These are phyloP conservation scores for Lochmaea crataegi DNA, from an alignment of 2,888 invertebrate species.

Conservation along the genomic window DNA sequence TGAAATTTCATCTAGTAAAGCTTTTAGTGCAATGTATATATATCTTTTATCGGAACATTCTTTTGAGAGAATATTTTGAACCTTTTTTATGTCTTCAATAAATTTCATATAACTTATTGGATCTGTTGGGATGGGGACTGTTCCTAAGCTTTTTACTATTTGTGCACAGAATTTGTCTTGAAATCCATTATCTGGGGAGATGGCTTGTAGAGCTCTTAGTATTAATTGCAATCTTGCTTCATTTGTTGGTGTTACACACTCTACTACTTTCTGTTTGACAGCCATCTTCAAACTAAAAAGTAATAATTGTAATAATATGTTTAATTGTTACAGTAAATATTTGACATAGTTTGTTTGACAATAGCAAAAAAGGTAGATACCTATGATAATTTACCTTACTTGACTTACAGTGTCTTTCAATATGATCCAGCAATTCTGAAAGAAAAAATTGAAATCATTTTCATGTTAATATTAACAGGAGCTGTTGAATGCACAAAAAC, in stretches of 20 bases:
- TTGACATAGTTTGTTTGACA: neutral
- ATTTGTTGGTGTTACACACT: constrained; percentile 65
- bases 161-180: constrained; percentile 67
- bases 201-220: constrained; percentile 66
- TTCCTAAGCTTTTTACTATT: constrained; percentile 68
- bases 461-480: neutral
- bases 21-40: constrained; percentile 69
- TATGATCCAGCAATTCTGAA: no score
- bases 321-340: neutral
- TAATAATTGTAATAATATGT: neutral
- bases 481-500: neutral
- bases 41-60: constrained; percentile 65
- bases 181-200: constrained; percentile 63
- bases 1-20: constrained; percentile 72
- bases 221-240: constrained; percentile 67
- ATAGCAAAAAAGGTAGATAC: neutral
- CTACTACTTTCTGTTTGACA: constrained; percentile 71
- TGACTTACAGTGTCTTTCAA: neutral
- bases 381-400: neutral
- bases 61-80: constrained; percentile 59
- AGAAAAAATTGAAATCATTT: neutral
- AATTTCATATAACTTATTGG: constrained; percentile 57
- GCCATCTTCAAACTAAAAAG: constrained; percentile 64
- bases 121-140: constrained; percentile 62
- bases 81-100: constrained; percentile 58